Base-by-base conservation (phyloP, 2,797 vertebrate species). In the Danio jaintianensis region DNA sequence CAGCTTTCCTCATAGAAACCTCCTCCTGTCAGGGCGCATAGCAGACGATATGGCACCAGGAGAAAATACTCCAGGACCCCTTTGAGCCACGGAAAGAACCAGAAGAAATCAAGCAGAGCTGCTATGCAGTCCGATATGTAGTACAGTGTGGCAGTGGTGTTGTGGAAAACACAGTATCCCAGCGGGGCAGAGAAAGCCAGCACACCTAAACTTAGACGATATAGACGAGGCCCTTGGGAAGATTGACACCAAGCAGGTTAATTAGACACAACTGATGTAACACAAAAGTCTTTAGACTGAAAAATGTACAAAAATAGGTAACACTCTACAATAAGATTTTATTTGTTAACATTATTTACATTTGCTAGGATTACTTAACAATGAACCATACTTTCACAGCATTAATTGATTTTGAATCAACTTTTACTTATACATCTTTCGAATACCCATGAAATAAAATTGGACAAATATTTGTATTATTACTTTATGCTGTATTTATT, bases 181-280 rank as follows among this genome's bases (percentile, higher is more conserved):
- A 97, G 80, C 0, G 95, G 96, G 70, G 93, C 91, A 0, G 92
- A 93, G 88, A 98, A 97, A 20, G 95, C 94, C 63, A 96, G 82
- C 88, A 94, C 95, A n/a, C 94, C 95, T 29, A 97, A 85, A 22
- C 93, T 89, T 10, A 98, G 90, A 48, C 79, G 91, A 88, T 92
- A 98, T n/a, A 98, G 91, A 7, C 95, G 92, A 40, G 91, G 89
- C 3, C 90, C 93, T 90, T 91, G 68, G 3, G 75, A 62, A 89
- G 13, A 84, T 11, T 63, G 43, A 81, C 11, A 43, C 64, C 75
- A 55, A 81, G 42, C 20, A 13, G 47, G 63, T 78, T 63, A 56
- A 50, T 50, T 61, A 79, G 59, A 55, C 15, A 43, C 43, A 52
- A 10, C 13, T 58, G 66, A 52, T 42, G 53, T 12, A 56, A 75